phyloP scores from a whole-genome alignment of 2,888 invertebrate species.

The Campoplex capitator region DNA sequence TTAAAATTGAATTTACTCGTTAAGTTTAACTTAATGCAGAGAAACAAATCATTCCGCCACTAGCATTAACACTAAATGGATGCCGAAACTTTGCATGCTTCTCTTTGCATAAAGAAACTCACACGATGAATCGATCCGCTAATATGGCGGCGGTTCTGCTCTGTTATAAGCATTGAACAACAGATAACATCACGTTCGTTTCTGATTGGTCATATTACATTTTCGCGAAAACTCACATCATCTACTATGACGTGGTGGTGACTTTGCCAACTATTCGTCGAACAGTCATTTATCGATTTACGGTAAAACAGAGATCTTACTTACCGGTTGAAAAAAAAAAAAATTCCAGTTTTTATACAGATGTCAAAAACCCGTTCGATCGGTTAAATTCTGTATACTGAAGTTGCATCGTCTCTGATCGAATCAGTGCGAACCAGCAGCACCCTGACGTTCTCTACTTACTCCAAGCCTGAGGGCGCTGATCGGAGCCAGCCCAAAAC shows the following conservation, averaged over 20 bases:
- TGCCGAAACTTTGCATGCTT: conserved; percentile 3
- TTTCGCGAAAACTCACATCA: background rate
- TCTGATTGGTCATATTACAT: background rate
- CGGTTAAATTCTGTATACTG: too few relatives aligned
- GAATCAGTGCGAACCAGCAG: too few relatives aligned
- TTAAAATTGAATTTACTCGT: background rate
- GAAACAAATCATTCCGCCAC: background rate
- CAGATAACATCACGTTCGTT: background rate
- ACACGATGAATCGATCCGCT: conserved; percentile 60
- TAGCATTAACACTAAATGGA: background rate
- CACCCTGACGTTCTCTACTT: too few relatives aligned
- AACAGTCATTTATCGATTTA: background rate
- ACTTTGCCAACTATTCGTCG: background rate
- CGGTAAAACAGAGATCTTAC: background rate
- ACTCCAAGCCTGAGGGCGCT: too few relatives aligned
- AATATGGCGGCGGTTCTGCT: conserved; percentile 58
- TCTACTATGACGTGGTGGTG: background rate
- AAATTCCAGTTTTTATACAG: too few relatives aligned
- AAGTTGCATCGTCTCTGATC: too few relatives aligned
- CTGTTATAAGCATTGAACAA: conserved; percentile 31
- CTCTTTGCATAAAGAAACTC: conserved; percentile 7
- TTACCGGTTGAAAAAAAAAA: too few relatives aligned
- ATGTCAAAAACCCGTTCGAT: too few relatives aligned
- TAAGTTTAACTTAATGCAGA: background rate
- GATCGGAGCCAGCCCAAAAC: too few relatives aligned